A percentile compares a stretch with the other conserved stretches of the same genome.
Conservation (phyloP, 2,113 vertebrate species). For the Thoracochromis brauschi region DNA sequence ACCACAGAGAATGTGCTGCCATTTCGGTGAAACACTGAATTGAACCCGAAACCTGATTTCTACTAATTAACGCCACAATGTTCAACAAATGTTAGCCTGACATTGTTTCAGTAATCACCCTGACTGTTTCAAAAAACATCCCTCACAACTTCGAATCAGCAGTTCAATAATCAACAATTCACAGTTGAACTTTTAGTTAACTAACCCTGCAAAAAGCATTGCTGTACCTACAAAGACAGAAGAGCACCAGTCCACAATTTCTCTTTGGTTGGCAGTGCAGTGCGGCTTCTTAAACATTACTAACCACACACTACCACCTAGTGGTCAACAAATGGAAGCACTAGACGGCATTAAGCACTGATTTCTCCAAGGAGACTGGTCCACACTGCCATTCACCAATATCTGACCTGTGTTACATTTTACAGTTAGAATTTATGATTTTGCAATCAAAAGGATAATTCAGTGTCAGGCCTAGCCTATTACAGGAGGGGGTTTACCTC, state of each 20-base stretch:
- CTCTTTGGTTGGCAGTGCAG: neutral
- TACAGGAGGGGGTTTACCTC: neutral
- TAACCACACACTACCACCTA: conserved; percentile 29
- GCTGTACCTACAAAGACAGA: neutral
- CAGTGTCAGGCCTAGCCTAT: neutral
- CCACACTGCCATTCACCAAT: neutral
- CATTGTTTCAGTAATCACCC: neutral
- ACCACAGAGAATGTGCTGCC: neutral
- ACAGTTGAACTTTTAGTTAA: neutral
- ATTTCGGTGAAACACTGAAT: neutral
- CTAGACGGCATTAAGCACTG: neutral
- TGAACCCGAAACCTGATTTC: neutral
- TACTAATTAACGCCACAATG: neutral
- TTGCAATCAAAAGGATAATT: neutral
- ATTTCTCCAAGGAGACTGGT: neutral
- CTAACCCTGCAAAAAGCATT: neutral
- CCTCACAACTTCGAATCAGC: neutral
- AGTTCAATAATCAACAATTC: neutral
- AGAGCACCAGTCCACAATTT: neutral
- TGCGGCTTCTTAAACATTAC: neutral
- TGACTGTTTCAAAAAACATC: neutral
- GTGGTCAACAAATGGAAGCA: conserved; percentile 10
- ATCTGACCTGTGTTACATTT: neutral
- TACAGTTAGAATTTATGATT: neutral
- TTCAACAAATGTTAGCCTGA: neutral